phyloP scores from a whole-genome alignment of 2,888 invertebrate genomes.

The Caenorhabditis imperialis region DNA sequence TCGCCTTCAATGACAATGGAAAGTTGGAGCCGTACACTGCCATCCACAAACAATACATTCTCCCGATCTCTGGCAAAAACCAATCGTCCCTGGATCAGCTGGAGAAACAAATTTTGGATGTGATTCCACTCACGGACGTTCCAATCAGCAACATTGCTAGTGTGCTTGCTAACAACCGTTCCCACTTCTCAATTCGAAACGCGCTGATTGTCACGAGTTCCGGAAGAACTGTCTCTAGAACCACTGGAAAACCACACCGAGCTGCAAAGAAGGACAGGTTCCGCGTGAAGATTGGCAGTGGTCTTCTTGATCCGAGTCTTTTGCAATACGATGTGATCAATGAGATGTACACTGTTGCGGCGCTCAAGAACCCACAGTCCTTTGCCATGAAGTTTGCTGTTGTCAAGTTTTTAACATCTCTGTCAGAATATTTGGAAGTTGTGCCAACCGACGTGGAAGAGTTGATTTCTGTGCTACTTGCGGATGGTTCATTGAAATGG shows the following conservation, averaged over 20 bases:
- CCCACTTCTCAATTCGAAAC: constrained; percentile 43
- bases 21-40: constrained; percentile 40
- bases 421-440: constrained; percentile 40
- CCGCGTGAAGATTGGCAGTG: constrained; percentile 17
- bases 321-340: constrained; percentile 41
- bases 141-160: constrained; percentile 41
- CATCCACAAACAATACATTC: constrained; percentile 47
- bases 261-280: constrained; percentile 36
- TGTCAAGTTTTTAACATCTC: constrained; percentile 42
- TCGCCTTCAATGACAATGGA: constrained; percentile 55
- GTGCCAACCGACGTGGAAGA: constrained; percentile 32
- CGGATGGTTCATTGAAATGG: constrained; percentile 46
- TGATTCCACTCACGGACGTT: constrained; percentile 44
- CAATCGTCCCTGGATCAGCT: constrained; percentile 57
- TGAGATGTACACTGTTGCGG: constrained; percentile 41
- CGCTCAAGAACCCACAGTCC: constrained; percentile 25
- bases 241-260: constrained; percentile 44
- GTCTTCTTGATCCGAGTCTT: constrained; percentile 11
- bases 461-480: constrained; percentile 17
- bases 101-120: constrained; percentile 36
- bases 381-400: constrained; percentile 50
- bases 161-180: constrained; percentile 37
- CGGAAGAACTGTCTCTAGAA: constrained; percentile 23
- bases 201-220: constrained; percentile 41
- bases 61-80: constrained; percentile 71